Conservation (phyloP, 2,797 vertebrate genomes). For the Craterocephalus amniculus region DNA sequence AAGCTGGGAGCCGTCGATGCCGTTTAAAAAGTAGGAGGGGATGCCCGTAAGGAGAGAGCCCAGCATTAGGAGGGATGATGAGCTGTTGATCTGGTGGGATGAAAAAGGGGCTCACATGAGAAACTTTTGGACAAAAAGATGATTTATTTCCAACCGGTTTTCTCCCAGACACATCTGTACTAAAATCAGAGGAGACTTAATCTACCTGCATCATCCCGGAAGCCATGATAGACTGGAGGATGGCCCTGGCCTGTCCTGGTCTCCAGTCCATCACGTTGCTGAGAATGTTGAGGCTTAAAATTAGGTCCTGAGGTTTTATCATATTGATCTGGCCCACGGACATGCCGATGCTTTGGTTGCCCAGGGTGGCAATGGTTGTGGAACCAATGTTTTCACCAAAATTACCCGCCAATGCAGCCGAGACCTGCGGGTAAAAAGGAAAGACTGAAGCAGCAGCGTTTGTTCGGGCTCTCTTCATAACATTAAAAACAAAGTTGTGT, state of each 20-base stretch:
- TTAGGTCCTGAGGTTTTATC: constrained; percentile 34
- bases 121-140: background rate
- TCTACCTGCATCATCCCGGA: constrained; percentile 65
- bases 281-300: constrained; percentile 39
- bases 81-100: constrained; percentile 60
- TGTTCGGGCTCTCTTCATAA: background rate
- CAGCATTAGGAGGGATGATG: constrained; percentile 26
- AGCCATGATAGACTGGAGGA: constrained; percentile 59
- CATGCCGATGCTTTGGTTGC: constrained; percentile 58
- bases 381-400: constrained; percentile 44
- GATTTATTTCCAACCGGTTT: background rate
- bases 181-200: background rate
- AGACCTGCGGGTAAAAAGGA: constrained; percentile 48
- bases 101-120: background rate
- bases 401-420: constrained; percentile 71
- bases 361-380: constrained; percentile 54
- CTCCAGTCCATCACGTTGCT: constrained; percentile 66
- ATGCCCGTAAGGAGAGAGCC: constrained; percentile 76
- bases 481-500: background rate
- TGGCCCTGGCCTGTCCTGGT: constrained; percentile 68
- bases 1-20: constrained; percentile 44
- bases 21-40: constrained; percentile 29
- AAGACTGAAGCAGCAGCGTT: too few relatives aligned
- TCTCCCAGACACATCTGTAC: background rate
- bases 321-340: constrained; percentile 63